Base-by-base conservation (phyloP, 2,888 invertebrate genomes). In the Limenitis camilla region DNA sequence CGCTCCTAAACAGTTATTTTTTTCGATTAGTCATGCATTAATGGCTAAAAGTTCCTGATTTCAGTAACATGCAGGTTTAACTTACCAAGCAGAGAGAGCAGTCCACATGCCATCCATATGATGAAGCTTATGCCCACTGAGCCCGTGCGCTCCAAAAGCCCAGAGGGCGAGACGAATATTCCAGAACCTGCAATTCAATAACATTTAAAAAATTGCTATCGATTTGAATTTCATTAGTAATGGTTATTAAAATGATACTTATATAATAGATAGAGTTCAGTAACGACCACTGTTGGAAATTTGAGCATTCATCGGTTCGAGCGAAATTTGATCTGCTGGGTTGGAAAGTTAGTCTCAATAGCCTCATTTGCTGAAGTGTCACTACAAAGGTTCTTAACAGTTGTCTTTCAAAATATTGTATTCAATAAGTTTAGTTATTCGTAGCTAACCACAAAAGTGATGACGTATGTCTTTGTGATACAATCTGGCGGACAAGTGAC, bases 121-220 rank as follows among this genome's bases (percentile, higher is more conserved):
- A 97, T 90, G 88, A 98, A 94, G 89, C 96, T 96, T 86, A 96
- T 91, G 84, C 96, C 97, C 83, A 97, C 94, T 78, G 97, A 98
- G 82, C 94, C 95, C 71, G 96, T 96, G 84, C 95, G 92, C 86
- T 92, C 91, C 80, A 98, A 89, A 78, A 98, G 93, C 86, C 96
- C 96, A 86, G 96, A 95, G 81, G 98, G 97, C 88, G 97, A 97
- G 86, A 98, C 96, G 91, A 98, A 98, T 85, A 98, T 97, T 90
- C 98, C 98, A 84, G 97, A 98, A 78, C 97, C 96, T 96, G 79
- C 59, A 63, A 41, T 32, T 32, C 19, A 45, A 36, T 9, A n/a
- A 36, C 11, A 36, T 9, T 11, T 8, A 11, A 40, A 27, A 19
- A 27, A 35, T 11, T 8, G 27, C 19, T 2, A 19, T 19, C 3